Conservation (phyloP, 1,140 invertebrate species). For the Solenopsis invicta region DNA sequence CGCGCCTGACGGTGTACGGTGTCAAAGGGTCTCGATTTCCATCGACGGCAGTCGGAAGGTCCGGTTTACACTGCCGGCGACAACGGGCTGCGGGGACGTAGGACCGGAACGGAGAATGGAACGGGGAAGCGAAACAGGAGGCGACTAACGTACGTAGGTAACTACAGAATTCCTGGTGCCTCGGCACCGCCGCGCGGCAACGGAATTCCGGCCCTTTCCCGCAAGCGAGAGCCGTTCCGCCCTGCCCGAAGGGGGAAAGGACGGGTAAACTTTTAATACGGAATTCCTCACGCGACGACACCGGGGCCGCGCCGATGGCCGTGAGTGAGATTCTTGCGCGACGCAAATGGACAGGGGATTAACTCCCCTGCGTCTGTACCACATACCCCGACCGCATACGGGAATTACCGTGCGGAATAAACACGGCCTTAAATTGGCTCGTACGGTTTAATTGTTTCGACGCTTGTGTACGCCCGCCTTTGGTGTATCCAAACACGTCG, state of each 20-base stretch:
- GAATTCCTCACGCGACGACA: conserved; percentile 75
- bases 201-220: conserved; percentile 73
- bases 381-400: conserved; percentile 1
- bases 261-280: conserved; percentile 78
- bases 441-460: conserved; percentile 43
- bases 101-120: not conserved
- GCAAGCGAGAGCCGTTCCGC: conserved; percentile 30
- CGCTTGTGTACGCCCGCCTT: not conserved
- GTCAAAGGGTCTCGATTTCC: conserved; percentile 59
- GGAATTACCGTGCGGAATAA: conserved; percentile 49
- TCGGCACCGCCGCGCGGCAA: conserved; percentile 43
- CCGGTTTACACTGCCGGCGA: conserved; percentile 54
- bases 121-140: conserved; percentile 25
- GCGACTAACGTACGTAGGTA: conserved; percentile 62
- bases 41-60: conserved; percentile 50
- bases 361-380: conserved; percentile 16
- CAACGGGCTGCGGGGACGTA: conserved; percentile 32
- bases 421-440: conserved; percentile 43
- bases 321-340: conserved; percentile 67
- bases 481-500: not conserved
- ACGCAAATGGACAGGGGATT: conserved; percentile 73
- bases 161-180: conserved; percentile 72
- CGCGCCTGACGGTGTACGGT: conserved; percentile 6
- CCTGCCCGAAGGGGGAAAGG: conserved; percentile 17
- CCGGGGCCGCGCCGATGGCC: conserved; percentile 56